These are phyloP conservation scores for Plebejus anna DNA, from an alignment of 2,888 invertebrate genomes.

Conservation along the genomic window DNA sequence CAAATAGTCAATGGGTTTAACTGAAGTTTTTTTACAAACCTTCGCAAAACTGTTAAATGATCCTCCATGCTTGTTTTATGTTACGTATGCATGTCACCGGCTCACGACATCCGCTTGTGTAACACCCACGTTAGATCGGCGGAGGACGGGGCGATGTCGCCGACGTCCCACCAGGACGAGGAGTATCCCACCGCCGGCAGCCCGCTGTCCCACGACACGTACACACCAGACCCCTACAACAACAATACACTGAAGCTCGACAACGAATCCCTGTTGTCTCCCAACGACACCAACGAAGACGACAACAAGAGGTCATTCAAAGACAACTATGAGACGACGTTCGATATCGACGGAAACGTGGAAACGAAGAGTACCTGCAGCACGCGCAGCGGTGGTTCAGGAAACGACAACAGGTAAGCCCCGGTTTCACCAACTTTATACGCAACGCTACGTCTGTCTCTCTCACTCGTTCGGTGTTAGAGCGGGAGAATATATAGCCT, in stretches of 20 bases:
- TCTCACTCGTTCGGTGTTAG: no score
- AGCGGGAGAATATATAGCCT: no score
- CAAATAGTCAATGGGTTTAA: no score
- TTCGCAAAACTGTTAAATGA: background rate
- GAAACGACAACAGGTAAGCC: slow-evolving; percentile 89
- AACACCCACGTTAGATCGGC: slow-evolving; percentile 71
- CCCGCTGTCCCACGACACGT: slow-evolving; percentile 81
- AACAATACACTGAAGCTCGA: slow-evolving; percentile 74
- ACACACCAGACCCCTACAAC: slow-evolving; percentile 67
- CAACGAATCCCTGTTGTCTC: slow-evolving; percentile 71
- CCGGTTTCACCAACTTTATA: background rate
- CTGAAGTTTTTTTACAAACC: background rate
- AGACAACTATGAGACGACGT: slow-evolving; percentile 91
- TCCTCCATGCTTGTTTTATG: slow-evolving; percentile 47
- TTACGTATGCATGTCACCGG: slow-evolving; percentile 76
- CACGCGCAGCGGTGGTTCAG: slow-evolving; percentile 87
- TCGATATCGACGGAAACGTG: slow-evolving; percentile 94
- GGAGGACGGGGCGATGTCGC: slow-evolving; percentile 73
- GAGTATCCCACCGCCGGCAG: slow-evolving; percentile 67
- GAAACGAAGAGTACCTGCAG: slow-evolving; percentile 94
- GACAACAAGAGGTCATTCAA: slow-evolving; percentile 50
- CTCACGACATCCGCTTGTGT: slow-evolving; percentile 70
- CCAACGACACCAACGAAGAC: slow-evolving; percentile 47
- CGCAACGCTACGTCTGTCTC: no score
- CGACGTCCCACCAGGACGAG: slow-evolving; percentile 57